Evolutionary conservation across 2,113 vertebrate genomes (phyloP), one percentile per base, ranked within the genome.

Genomic region (Hyla sarda): DNA sequence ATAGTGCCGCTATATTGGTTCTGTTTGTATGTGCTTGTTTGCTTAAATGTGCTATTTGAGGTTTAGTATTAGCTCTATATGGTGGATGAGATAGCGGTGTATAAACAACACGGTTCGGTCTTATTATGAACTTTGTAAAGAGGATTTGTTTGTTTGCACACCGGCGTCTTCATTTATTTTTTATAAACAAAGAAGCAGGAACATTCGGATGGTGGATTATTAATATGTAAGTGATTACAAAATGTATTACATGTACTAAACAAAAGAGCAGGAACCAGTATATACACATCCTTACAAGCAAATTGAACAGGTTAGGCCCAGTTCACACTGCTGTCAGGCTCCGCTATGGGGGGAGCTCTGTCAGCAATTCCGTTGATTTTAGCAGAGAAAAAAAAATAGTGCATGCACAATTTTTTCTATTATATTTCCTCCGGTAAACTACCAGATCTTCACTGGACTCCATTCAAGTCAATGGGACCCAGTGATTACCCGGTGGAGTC

Each of bases 11-110:
- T 10, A 45, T 34, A 21, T 48, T 25, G 19, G 48, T 52, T 78
- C 45, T 78, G 5, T 85, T 32, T 78, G 21, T 54, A 80, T n/a
- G 34, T 60, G 77, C 56, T 62, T 80, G 54, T 80, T 80, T 60
- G 23, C 47, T 76, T 60, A 80, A 80, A 62, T 80, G 54, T 62
- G 52, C 77, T 79, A 79, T 79, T 79, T 79, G 19, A 60, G 54
- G 21, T 37, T 80, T 41, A 8, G 54, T 25, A 62, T 80, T 25
- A 45, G 48, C 32, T 60, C 56, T 62, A 8, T 60, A 58, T 60
- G 77, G 56, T 34, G 48, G 52, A 10, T 78, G 75, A 21, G 34
- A 78, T 78, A n/a, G 28, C 8, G 50, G 3, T n/a, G 52, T 2
- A 25, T 80, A 76, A 76, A 76, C 73, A 47, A 13, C 5, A 10